Base-by-base conservation (phyloP, 2,797 vertebrate species). In the Simalia tracyae region DNA sequence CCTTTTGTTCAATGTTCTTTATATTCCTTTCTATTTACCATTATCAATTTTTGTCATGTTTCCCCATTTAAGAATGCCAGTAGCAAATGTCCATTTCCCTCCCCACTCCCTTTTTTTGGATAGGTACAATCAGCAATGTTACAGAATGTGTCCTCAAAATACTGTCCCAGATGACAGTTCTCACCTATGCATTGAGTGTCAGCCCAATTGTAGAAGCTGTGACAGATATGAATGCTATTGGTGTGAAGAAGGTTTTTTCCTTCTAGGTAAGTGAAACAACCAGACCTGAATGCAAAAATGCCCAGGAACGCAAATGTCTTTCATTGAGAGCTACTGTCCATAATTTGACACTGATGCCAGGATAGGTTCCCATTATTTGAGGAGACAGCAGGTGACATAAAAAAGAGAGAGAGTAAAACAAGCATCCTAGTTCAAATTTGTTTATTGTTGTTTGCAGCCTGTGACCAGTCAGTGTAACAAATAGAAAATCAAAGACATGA, bases 101-200 rank as follows among this genome's bases (percentile, higher is more conserved):
- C 9, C 76, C 19, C 8, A 2, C 9, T 81, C 46, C 36, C 66
- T 22, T 93, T 24, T 94, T 94, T 93, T 94, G 3, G 46, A 89
- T 91, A 99, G 99, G 96, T 98, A 98, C 87, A 96, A 95, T 76
- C 63, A 95, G 0, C 96, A 42, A 46, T 99, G 99, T 90, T 97
- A 98, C 90, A 96, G 94, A 94, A 95, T 92, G 54, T 99, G 99
- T 88, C 99, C 99, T 5, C 97, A 98, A 91, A 95, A 97, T 57
- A 99, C 98, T n/a, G 98, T 98, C 94, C 94, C 66, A 60, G 96
- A 96, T 54, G 95, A 97, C 31, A 42, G 54, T 7, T 90, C 87
- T 42, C 97, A 96, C 94, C 91, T 61, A 36, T 99, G 99, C 94
- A 92, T 88, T 90, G 94, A 95, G 0, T 99, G 99, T 91, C 95